Base-by-base conservation (phyloP, 2,888 invertebrate genomes). In the Lithophane ornitopus region DNA sequence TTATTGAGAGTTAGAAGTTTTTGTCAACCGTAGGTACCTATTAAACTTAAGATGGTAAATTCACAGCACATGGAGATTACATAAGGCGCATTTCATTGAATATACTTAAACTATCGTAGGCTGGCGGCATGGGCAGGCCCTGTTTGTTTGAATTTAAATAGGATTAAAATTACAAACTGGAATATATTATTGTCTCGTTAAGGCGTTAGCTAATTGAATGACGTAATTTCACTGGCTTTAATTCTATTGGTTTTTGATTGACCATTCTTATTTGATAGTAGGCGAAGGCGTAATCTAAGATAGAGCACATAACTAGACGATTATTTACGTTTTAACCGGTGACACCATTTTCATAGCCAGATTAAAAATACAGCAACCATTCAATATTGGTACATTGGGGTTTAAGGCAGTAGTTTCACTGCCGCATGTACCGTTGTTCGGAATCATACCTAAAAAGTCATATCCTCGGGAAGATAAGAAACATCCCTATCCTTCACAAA, bases 101-200 rank as follows among this genome's bases (percentile, higher is more conserved):
- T 87, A 85, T 88, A 79, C 69, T 81, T 75, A 76, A 80, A 71
- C 73, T 73, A 54, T 34, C 76, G 84, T 85, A 83, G 81, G 85
- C 65, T 80, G 87, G n/a, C 8, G 1, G 34, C 16, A 67, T 39
- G 34, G 67, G 67, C 67, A 67, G n/a, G 73, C 34, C 19, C n/a
- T n/a, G n/a, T n/a, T n/a, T 61, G 68, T 79, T 88, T 77, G 69
- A 77, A 76, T 87, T 83, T 82, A 85, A 83, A 88, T 85, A 81
- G 78, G 76, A 88, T 84, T 84, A 71, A 74, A 80, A 73, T 79
- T 73, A 76, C 62, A 56, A 69, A 69, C 71, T 78, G 61, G 79
- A 87, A 84, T 82, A 77, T 41, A 86, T 84, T 82, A 80, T n/a
- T 61, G 63, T 74, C 77, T 78, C 26, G 70, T 76, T 84, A 67